Evolutionary conservation across 2,888 invertebrate genomes (phyloP), one percentile per base, ranked within the genome.

Genomic region (Psylliodes chrysocephalus): DNA sequence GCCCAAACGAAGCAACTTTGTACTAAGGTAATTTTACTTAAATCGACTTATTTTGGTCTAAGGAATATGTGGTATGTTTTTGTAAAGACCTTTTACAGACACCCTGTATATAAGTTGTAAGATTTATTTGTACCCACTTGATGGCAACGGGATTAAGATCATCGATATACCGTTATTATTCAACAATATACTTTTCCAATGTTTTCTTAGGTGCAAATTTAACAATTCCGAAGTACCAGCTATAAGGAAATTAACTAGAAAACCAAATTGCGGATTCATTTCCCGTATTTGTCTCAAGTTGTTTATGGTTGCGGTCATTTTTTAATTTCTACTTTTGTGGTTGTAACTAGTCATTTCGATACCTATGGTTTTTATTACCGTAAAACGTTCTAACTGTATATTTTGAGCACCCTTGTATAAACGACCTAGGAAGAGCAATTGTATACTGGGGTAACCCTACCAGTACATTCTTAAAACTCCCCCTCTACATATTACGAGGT

Each of bases 391-490:
- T 30, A 30, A 6, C 2, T 4, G 3, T 22, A 40, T n/a, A n/a
- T 17, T 46, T 46, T 46, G 19, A 3, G 7, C 19, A n/a, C 14
- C 22, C 14, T 22, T 46, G 22, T 22, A 25, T 19, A 22, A 46
- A 46, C 46, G 44, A 44, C 1, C 46, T 46, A 19, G 3, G 35
- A 59, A 64, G 60, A 49, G 56, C 60, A 64, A 60, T 64, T 64
- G 60, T 64, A 46, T 19, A 57, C 59, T 63, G 64, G 62, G 12
- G 75, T 79, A 81, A 80, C 80, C 79, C 80, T 78, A 75, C 78
- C 75, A 70, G 68, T 66, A 57, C 71, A 78, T 76, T 78, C 77
- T 76, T 75, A 69, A 71, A 71, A 72, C 71, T 73, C 73, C 71
- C 78, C 77, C 75, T 76, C 73, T 70, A 74, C 70, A 73, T 76